Percentiles rank a stretch among this genome's conserved stretches.
Conservation (phyloP, 2,888 invertebrate genomes). For the Cylloceria caligata region DNA sequence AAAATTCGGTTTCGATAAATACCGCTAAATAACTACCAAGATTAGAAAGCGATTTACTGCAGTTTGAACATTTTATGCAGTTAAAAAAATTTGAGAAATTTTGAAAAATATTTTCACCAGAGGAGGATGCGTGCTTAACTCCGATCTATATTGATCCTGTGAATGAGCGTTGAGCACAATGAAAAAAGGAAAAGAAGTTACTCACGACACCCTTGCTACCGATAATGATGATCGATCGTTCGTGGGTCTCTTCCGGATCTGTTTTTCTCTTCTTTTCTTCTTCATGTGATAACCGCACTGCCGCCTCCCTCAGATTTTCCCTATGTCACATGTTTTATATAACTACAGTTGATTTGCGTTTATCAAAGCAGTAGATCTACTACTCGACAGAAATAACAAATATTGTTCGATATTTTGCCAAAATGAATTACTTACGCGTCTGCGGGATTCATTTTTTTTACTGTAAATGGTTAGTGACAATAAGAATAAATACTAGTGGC, state of each 20-base stretch:
- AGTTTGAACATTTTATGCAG: too few relatives aligned
- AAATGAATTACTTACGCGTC: conserved; percentile 48
- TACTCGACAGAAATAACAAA: neutral
- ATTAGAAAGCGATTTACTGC: too few relatives aligned
- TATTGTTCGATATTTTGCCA: neutral
- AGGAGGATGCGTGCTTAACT: too few relatives aligned
- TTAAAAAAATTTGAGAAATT: too few relatives aligned
- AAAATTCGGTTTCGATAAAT: too few relatives aligned
- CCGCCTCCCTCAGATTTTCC: conserved; percentile 74
- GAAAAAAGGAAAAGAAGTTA: conserved; percentile 65
- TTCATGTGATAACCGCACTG: conserved; percentile 71
- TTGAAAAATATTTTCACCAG: too few relatives aligned
- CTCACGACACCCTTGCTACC: conserved; percentile 90
- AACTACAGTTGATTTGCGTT: conserved; percentile 6
- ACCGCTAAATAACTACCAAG: too few relatives aligned
- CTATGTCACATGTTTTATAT: conserved; percentile 66
- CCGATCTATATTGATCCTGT: neutral
- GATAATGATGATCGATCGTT: conserved; percentile 88
- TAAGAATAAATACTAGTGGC: neutral
- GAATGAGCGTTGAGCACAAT: too few relatives aligned
- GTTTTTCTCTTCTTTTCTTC: conserved; percentile 72
- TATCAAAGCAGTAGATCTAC: neutral
- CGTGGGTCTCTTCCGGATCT: conserved; percentile 76
- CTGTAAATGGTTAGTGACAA: neutral
- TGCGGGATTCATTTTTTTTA: conserved; percentile 53